Evolutionary conservation across 2,888 invertebrate species (phyloP).

Genomic region (Cerastis rubricosa): DNA sequence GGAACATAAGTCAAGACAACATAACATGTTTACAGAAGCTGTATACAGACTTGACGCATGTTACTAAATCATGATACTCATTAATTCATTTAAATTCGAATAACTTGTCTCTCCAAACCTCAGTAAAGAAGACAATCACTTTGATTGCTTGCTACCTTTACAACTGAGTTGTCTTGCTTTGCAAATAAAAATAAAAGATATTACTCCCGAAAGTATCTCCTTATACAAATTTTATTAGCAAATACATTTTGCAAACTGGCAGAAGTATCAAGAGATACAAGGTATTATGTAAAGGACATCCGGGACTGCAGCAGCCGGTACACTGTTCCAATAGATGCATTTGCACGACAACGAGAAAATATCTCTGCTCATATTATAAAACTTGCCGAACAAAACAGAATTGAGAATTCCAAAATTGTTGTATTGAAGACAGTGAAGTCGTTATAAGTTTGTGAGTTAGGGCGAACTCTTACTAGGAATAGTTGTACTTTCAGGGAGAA

Average conservation of each 20-base stretch:
- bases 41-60: neutral
- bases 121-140: neutral
- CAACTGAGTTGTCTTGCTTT: neutral
- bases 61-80: too few species aligned
- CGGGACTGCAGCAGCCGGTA: constrained; percentile 44
- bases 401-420: constrained; percentile 37
- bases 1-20: neutral
- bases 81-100: neutral
- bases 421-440: constrained; percentile 21
- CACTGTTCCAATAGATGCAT: constrained; percentile 48
- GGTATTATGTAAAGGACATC: constrained; percentile 49
- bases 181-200: constrained; percentile 19
- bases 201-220: neutral
- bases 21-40: neutral
- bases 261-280: constrained; percentile 35
- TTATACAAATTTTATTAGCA: constrained; percentile 44
- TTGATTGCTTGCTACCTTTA: neutral
- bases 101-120: neutral
- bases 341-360: constrained; percentile 44
- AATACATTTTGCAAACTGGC: constrained; percentile 43
- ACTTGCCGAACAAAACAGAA: constrained; percentile 36
- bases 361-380: constrained; percentile 54
- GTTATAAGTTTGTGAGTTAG: constrained; percentile 33
- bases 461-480: neutral
- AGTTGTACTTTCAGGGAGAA: neutral